These are phyloP conservation scores for Drosophila leontia DNA, from an alignment of 1,140 invertebrate species.

Conservation along the genomic window DNA sequence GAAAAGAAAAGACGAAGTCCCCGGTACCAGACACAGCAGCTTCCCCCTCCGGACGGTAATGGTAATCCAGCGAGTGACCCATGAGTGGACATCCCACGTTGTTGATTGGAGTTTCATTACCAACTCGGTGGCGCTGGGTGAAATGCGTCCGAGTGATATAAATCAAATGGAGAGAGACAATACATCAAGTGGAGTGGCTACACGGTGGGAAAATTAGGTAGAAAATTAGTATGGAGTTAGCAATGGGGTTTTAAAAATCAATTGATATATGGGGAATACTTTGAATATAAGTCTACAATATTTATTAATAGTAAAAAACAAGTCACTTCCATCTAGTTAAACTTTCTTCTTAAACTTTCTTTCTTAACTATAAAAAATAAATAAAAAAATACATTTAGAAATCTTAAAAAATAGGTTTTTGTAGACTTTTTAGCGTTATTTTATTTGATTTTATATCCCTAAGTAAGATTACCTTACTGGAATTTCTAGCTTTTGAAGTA, in stretches of 20 bases:
- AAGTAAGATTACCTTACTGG: too few species aligned
- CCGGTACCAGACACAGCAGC: conserved; percentile 10
- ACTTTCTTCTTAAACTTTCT: too few species aligned
- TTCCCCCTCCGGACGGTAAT: neutral
- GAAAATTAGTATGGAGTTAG: neutral
- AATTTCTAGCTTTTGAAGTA: too few species aligned
- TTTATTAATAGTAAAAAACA: too few species aligned
- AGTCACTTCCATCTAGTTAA: too few species aligned
- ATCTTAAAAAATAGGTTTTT: too few species aligned
- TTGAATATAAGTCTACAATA: too few species aligned
- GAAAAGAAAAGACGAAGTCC: conserved; percentile 8
- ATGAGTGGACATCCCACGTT: conserved; percentile 46
- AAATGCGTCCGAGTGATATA: conserved; percentile 65
- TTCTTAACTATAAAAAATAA: too few species aligned
- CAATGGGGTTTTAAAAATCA: neutral
- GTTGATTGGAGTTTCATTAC: conserved; percentile 82
- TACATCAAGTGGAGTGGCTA: conserved; percentile 70
- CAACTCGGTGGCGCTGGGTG: conserved; percentile 33
- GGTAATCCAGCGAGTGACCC: conserved; percentile 26
- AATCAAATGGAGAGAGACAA: conserved; percentile 76
- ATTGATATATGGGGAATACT: too few species aligned
- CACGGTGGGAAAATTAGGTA: neutral
- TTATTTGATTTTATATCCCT: too few species aligned
- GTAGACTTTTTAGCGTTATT: too few species aligned
- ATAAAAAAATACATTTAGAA: too few species aligned